Evolutionary conservation across 2,113 vertebrate species (phyloP).

Genomic region (Dasyprocta punctata): DNA sequence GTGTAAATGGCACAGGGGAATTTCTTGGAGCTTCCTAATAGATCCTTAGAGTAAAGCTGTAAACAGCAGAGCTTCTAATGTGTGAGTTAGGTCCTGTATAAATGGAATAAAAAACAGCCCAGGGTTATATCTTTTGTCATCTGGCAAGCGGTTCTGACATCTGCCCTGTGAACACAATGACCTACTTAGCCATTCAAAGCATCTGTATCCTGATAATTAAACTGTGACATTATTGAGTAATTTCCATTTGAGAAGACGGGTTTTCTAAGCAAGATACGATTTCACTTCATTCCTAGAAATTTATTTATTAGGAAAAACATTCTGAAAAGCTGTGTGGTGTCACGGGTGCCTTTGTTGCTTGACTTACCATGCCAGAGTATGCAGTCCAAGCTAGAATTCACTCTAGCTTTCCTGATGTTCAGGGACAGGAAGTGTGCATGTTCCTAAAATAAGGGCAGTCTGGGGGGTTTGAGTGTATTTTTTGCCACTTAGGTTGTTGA

Average conservation of each 20-base stretch:
- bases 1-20: slow-evolving; percentile 35
- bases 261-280: background rate
- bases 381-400: background rate
- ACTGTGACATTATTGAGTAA: slow-evolving; percentile 3
- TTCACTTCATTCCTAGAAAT: slow-evolving; percentile 67
- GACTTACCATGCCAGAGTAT: background rate
- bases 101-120: slow-evolving; percentile 42
- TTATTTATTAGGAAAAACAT: slow-evolving; percentile 53
- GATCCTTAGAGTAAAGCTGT: slow-evolving; percentile 42
- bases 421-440: background rate
- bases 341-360: background rate
- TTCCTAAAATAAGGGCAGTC: background rate
- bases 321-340: slow-evolving; percentile 39
- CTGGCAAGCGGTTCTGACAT: slow-evolving; percentile 58
- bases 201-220: slow-evolving; percentile 47
- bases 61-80: slow-evolving; percentile 34
- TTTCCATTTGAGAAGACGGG: background rate
- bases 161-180: slow-evolving; percentile 59
- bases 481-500: slow-evolving; percentile 5
- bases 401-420: background rate
- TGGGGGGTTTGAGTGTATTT: background rate
- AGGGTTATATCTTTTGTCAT: slow-evolving; percentile 50
- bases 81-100: background rate
- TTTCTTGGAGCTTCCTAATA: slow-evolving; percentile 56
- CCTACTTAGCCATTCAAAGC: slow-evolving; percentile 70